Conservation (phyloP, 2,113 vertebrate genomes). For the Pseudorasbora parva region DNA sequence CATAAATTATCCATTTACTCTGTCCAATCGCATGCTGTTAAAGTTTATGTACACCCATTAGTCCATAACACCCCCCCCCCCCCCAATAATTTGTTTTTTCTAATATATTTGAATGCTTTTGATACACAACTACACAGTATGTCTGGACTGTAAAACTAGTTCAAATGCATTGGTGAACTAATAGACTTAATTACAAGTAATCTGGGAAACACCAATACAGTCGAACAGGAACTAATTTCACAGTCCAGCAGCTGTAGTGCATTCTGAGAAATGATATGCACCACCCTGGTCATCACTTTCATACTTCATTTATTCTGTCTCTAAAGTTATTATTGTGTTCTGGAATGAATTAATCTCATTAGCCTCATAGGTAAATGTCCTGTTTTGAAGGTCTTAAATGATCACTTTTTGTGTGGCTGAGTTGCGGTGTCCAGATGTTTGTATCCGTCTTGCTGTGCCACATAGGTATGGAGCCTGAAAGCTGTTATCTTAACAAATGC, state of each 20-base stretch:
- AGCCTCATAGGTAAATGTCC: constrained; percentile 29
- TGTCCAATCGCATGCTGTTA: background rate
- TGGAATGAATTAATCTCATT: constrained; percentile 9
- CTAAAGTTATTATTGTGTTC: constrained; percentile 29
- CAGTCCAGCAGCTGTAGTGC: constrained; percentile 22
- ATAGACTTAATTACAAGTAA: background rate
- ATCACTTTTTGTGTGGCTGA: constrained; percentile 2
- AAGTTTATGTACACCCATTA: background rate
- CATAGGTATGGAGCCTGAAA: constrained; percentile 5
- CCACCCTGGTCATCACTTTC: constrained; percentile 21
- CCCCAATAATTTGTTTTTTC: too few relatives aligned
- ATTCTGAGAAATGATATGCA: constrained; percentile 2
- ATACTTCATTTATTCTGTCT: constrained; percentile 13
- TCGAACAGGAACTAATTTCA: constrained; percentile 22
- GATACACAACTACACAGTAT: too few relatives aligned
- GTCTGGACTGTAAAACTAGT: constrained; percentile 3
- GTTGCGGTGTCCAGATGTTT: constrained; percentile 16
- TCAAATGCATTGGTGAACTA: background rate
- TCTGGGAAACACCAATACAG: background rate
- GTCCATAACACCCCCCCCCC: background rate
- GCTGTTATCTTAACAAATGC: constrained; percentile 52
- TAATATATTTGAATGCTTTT: too few relatives aligned
- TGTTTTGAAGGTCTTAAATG: constrained; percentile 16
- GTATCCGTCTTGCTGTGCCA: background rate
- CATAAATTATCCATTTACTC: background rate